These are phyloP conservation scores for Eudyptes chrysolophus DNA, from an alignment of 2,113 vertebrate genomes.

Conservation along the genomic window DNA sequence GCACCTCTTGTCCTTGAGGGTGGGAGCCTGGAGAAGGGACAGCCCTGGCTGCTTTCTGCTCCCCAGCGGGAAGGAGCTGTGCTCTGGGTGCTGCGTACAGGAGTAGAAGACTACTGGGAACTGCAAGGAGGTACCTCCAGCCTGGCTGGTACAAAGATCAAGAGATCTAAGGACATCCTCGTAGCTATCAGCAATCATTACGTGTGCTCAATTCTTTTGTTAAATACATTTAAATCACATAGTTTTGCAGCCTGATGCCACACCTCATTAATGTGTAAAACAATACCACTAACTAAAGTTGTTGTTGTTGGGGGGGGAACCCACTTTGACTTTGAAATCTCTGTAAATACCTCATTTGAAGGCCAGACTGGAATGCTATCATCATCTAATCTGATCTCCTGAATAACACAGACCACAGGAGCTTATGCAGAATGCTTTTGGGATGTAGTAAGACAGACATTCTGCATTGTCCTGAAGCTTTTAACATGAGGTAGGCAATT, in stretches of 20 bases:
- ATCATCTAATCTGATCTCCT: background rate
- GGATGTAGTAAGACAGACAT: background rate
- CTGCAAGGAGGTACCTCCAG: background rate
- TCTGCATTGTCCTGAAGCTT: background rate
- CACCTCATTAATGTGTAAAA: background rate
- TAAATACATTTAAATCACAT: background rate
- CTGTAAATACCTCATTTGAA: constrained; percentile 19
- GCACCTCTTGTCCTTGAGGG: background rate
- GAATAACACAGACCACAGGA: background rate
- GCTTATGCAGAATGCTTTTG: background rate
- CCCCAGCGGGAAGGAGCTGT: background rate
- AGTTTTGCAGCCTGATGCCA: background rate
- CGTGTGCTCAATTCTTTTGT: background rate
- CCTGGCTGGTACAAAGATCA: background rate
- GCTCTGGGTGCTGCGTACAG: background rate
- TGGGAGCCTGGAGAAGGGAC: background rate
- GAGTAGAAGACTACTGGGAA: background rate
- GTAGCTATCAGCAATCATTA: background rate
- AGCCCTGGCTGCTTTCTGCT: background rate
- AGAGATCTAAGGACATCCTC: background rate
- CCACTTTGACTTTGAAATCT: background rate
- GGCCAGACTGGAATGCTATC: background rate
- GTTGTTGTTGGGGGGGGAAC: background rate
- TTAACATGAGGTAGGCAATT: background rate
- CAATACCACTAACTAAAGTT: background rate